Base-by-base conservation (phyloP, 2,888 invertebrate species). In the Danaus chrysippus region DNA sequence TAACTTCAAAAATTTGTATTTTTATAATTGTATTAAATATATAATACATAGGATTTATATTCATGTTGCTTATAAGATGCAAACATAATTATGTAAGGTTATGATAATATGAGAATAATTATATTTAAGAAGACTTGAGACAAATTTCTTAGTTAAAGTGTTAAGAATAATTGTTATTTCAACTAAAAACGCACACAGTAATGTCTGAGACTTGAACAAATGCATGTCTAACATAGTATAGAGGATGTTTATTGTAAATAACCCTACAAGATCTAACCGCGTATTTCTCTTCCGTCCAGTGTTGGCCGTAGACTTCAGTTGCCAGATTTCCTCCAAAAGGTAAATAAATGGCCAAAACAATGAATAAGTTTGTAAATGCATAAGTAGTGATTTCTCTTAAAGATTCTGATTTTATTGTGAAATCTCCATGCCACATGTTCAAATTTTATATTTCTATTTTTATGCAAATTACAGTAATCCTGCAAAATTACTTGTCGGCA, bases 261-360 rank as follows among this genome's bases (percentile, higher is more conserved):
- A 49, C 49, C 15, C 15, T 15, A 49, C 17, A 15, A 49, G 11
- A 17, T 70, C 74, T 84, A 84, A 83, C 72, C 66, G 69, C 67
- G 68, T 69, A 72, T 85, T 84, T 86, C 76, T 85, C 73, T 86
- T 83, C 81, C 80, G 80, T 84, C 75, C 78, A 89, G 89, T 88
- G 88, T 74, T 86, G 87, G 88, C 89, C 89, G 87, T 74, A 71
- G 71, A 43, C 61, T n/a, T 52, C 55, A 56, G 62, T 59, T 58
- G 44, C 62, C 73, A 58, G 54, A 66, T 46, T 46, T n/a, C 15
- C 49, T 49, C 17, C 49, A 10, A 34, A 34, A 34, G 23, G 23
- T 17, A 62, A 66, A 75, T 73, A 69, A 73, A 72, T 73, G 74
- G 59, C 55, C 56, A 42, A 56, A 53, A 41, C 44, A 42, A 49